Conservation (phyloP, 1,140 invertebrate genomes). For the Trachelipus rathkii region DNA sequence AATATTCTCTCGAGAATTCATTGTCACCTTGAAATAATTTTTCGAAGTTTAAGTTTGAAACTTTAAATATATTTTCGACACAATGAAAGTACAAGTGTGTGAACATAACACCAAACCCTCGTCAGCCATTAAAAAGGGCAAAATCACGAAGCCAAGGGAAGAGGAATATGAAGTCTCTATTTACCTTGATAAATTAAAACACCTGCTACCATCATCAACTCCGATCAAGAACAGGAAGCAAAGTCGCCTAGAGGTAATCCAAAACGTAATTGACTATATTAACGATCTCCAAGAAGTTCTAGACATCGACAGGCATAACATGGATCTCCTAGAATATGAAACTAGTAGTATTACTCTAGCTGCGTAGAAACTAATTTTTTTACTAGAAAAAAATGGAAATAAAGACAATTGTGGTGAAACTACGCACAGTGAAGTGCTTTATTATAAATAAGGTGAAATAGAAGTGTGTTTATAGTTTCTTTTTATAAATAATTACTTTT, state of each 20-base stretch:
- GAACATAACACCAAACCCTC: not conserved
- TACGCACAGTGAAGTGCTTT: no score
- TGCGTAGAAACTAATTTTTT: not conserved
- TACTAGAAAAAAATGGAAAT: no score
- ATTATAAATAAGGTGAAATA: no score
- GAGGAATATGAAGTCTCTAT: not conserved
- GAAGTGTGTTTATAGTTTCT: no score
- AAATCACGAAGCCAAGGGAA: not conserved
- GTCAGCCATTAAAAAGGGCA: not conserved
- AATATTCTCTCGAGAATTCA: no score
- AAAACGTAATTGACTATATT: conserved; percentile 1
- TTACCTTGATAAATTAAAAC: not conserved
- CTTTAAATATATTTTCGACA: not conserved
- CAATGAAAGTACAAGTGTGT: not conserved
- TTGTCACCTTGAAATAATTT: no score
- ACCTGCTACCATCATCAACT: not conserved
- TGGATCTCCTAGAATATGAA: not conserved
- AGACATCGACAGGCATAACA: not conserved
- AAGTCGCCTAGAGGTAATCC: conserved; percentile 2
- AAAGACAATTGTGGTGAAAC: no score
- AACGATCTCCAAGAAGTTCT: not conserved
- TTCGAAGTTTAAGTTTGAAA: no score
- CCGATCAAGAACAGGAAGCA: conserved; percentile 3
- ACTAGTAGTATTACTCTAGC: not conserved
- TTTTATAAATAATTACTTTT: no score